phyloP scores from a whole-genome alignment of 2,888 invertebrate species.

The Vesta saturnalis region DNA sequence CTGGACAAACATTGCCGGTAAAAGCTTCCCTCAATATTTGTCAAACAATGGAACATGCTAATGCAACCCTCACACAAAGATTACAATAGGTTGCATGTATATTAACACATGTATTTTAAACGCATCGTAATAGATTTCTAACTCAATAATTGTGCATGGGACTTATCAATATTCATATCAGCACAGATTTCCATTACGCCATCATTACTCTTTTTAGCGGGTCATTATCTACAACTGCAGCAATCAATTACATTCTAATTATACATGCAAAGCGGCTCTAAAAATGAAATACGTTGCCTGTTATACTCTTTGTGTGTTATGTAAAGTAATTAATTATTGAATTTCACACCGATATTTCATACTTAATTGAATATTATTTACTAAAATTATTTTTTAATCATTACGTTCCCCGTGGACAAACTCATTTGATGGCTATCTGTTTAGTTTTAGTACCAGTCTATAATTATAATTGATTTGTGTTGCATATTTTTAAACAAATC shows the following conservation, averaged over 20 bases:
- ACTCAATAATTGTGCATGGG: slow-evolving; percentile 27
- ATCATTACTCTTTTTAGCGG: slow-evolving; percentile 39
- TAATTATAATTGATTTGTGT: not conserved
- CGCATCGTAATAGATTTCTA: slow-evolving; percentile 38
- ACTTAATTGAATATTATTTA: slow-evolving; percentile 1
- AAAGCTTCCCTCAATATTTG: slow-evolving; percentile 22
- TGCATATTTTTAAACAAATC: not conserved
- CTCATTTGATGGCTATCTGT: too few relatives aligned
- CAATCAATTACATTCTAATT: slow-evolving; percentile 36
- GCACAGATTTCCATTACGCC: slow-evolving; percentile 40
- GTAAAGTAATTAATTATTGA: slow-evolving; percentile 5
- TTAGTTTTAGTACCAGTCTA: too few relatives aligned
- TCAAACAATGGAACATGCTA: slow-evolving; percentile 33
- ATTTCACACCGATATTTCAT: slow-evolving; percentile 8
- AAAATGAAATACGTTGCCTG: slow-evolving; percentile 10
- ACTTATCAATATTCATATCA: slow-evolving; percentile 39
- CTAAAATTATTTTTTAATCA: not conserved
- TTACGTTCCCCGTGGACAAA: not conserved
- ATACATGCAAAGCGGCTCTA: slow-evolving; percentile 15
- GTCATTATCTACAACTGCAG: slow-evolving; percentile 34
- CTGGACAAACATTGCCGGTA: slow-evolving; percentile 34
- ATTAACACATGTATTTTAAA: slow-evolving; percentile 47
- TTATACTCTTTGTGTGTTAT: slow-evolving; percentile 6
- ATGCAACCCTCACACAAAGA: slow-evolving; percentile 38
- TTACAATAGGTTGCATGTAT: slow-evolving; percentile 39